Conservation (phyloP, 2,888 invertebrate genomes). For the Siphlonurus alternatus region DNA sequence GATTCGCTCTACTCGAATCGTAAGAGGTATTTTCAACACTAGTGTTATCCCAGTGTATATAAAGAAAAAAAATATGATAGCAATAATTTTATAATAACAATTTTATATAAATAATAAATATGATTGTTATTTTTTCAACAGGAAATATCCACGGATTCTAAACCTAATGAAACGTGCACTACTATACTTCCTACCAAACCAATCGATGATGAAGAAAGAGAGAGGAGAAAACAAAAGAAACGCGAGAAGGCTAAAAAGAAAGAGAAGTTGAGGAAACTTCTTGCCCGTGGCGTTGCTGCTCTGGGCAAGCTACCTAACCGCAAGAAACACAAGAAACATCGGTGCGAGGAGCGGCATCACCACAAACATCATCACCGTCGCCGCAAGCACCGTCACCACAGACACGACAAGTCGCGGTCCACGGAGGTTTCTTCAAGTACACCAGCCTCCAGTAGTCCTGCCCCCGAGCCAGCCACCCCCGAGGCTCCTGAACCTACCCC, state of each 20-base stretch:
- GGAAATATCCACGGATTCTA: background rate
- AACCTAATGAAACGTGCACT: background rate
- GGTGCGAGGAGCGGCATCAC: conserved; percentile 38
- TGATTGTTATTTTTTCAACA: no score
- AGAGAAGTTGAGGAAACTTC: conserved; percentile 10
- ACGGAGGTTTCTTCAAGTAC: background rate
- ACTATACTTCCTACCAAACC: background rate
- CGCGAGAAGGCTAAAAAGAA: conserved; percentile 37
- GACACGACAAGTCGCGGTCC: background rate
- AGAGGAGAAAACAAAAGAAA: conserved; percentile 22
- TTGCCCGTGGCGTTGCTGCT: conserved; percentile 5
- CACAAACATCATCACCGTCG: conserved; percentile 62
- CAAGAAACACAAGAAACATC: conserved; percentile 26
- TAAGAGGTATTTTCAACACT: no score
- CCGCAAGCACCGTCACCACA: conserved; percentile 31
- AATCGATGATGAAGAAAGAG: background rate
- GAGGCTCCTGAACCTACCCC: background rate
- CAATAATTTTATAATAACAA: no score
- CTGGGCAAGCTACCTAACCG: background rate
- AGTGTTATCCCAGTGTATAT: no score
- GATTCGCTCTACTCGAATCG: no score
- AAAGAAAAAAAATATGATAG: no score
- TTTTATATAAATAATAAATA: no score
- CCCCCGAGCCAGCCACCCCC: background rate
- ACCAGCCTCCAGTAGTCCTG: background rate